Base-by-base conservation (phyloP, 2,113 vertebrate genomes). In the Osmerus eperlanus region DNA sequence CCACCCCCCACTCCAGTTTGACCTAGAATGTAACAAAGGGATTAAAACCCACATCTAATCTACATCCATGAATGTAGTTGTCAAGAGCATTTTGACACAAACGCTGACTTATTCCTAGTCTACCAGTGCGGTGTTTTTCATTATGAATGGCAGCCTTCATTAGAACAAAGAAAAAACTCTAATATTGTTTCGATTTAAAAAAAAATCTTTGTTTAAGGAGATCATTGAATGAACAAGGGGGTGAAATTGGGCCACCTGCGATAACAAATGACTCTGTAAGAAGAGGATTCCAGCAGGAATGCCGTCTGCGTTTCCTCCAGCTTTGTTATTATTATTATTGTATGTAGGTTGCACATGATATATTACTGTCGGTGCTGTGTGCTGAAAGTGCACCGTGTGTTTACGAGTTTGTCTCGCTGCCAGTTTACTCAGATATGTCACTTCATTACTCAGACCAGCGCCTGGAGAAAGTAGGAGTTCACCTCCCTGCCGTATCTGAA, bases 1-100 rank as follows among this genome's bases (percentile, higher is more conserved):
- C 73, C 47, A 71, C 72, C 73, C 47, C 63, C 2, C 70, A 75
- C 72, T 7, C 73, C 77, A 14, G 70, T 19, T 67, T 89, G 84
- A 87, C 88, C 88, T 77, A 81, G 81, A 89, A 88, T 85, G 85
- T 80, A 79, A 82, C 76, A 77, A 79, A 80, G 79, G 82, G 80
- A 88, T 89, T 90, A 85, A 55, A 76, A 55, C 72, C 32, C 64
- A 51, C 25, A 76, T 78, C 69, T 64, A 71, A 81, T 72, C 82
- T 85, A 87, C 71, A 70, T 74, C 83, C 79, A 68, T 70, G 77
- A 74, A 74, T 80, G 77, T 77, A 80, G 76, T 64, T 70, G 78
- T 75, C 47, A 67, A 64, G 77, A 75, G 60, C 67, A 56, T 80
- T 14, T 28, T 18, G 19, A 47, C 67, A 25, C 66, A 71, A 59